A percentile compares a stretch with the other conserved stretches of the same genome.
Evolutionary conservation across 2,888 invertebrate genomes (phyloP).

Genomic region (Cephus pygmeus): DNA sequence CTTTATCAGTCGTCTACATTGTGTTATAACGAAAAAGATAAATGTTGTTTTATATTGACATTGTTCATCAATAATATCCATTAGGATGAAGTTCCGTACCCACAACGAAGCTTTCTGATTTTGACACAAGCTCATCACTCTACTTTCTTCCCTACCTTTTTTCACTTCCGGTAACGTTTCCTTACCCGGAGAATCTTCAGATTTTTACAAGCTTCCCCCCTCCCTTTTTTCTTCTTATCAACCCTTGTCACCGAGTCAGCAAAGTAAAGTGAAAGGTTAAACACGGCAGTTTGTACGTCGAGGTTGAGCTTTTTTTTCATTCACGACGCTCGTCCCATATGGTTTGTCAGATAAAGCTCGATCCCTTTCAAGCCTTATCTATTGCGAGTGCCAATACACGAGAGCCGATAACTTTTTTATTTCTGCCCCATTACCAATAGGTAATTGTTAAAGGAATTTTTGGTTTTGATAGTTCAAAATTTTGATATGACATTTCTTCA

Average conservation of each 20-base stretch:
- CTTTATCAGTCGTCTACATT: not conserved
- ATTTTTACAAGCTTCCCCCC: not conserved
- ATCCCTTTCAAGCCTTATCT: not conserved
- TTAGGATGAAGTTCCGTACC: not conserved
- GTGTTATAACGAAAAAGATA: not conserved
- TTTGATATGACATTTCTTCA: too few relatives aligned
- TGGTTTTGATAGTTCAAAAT: too few relatives aligned
- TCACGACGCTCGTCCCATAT: not conserved
- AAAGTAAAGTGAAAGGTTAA: not conserved
- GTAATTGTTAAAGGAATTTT: not conserved
- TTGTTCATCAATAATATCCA: not conserved
- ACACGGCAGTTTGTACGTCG: not conserved
- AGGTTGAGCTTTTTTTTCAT: not conserved
- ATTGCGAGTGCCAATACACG: not conserved
- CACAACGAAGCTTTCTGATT: not conserved
- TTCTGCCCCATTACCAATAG: not conserved
- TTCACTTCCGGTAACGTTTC: not conserved
- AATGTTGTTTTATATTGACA: not conserved
- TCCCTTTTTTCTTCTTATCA: not conserved
- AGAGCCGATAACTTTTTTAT: not conserved
- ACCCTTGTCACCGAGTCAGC: not conserved
- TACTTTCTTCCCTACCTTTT: not conserved
- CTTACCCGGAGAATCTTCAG: not conserved
- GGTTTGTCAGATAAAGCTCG: not conserved
- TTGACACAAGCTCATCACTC: not conserved